These are phyloP conservation scores for Neotragus moschatus DNA, from an alignment of 2,113 vertebrate genomes.

Conservation along the genomic window DNA sequence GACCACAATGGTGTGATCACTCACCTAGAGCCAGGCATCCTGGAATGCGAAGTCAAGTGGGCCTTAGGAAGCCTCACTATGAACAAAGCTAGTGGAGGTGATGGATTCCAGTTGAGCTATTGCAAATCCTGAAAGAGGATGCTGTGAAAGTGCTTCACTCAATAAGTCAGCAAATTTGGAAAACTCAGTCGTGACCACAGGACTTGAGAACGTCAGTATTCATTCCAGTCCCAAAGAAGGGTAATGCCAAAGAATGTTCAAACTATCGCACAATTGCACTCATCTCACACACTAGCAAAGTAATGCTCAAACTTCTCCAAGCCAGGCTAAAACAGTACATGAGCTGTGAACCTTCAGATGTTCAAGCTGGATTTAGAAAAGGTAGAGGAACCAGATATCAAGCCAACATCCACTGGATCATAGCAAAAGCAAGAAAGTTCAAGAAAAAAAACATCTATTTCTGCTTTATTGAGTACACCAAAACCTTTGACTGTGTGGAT, in stretches of 20 bases:
- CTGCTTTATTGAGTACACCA: background rate
- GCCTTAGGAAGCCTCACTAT: background rate
- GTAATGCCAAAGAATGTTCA: background rate
- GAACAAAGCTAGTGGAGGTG: background rate
- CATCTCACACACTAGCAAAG: background rate
- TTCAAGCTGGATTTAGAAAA: background rate
- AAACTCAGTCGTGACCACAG: background rate
- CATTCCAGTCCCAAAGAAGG: background rate
- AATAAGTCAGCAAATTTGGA: background rate
- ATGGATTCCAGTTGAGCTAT: background rate
- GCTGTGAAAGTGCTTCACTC: background rate
- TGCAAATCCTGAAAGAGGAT: background rate
- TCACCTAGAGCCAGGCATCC: background rate
- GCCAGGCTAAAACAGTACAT: background rate
- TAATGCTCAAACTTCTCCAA: background rate
- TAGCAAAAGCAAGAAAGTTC: background rate
- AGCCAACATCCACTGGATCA: background rate
- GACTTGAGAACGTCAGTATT: background rate
- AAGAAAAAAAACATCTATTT: background rate
- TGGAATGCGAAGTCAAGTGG: background rate
- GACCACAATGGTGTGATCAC: background rate
- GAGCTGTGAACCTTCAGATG: background rate
- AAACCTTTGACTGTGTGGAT: background rate
- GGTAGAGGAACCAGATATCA: background rate
- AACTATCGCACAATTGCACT: background rate